phyloP scores from a whole-genome alignment of 2,113 vertebrate genomes.

The Nymphicus hollandicus region DNA sequence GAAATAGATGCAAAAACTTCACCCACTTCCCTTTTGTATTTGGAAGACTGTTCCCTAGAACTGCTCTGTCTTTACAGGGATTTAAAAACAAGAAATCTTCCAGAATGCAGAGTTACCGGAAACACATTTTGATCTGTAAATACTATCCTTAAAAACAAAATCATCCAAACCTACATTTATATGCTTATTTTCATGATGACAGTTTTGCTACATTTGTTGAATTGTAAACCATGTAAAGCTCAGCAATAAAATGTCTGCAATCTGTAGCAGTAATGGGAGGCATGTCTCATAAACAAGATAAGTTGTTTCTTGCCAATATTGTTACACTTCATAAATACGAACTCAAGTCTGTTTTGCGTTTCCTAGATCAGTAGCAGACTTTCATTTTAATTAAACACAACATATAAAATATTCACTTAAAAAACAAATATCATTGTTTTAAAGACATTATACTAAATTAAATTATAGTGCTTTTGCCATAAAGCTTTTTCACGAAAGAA shows the following conservation, averaged over 20 bases:
- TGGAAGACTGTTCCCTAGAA: neutral
- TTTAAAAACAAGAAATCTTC: neutral
- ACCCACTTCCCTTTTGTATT: neutral
- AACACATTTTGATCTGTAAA: slow-evolving; percentile 64
- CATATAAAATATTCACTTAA: slow-evolving; percentile 80
- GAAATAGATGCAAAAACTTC: neutral
- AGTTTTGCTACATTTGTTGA: slow-evolving; percentile 77
- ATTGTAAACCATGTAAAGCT: slow-evolving; percentile 80
- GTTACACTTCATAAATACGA: slow-evolving; percentile 80
- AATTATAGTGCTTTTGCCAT: slow-evolving; percentile 59
- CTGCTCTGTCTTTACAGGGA: neutral
- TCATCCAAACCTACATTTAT: neutral
- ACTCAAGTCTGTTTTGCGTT: slow-evolving; percentile 75
- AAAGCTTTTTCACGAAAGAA: slow-evolving; percentile 50
- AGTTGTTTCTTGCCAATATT: slow-evolving; percentile 80
- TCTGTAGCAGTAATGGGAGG: slow-evolving; percentile 81
- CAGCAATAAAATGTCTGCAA: slow-evolving; percentile 80
- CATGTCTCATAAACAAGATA: slow-evolving; percentile 83
- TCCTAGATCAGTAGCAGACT: slow-evolving; percentile 77
- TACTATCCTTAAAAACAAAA: slow-evolving; percentile 21
- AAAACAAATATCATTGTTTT: slow-evolving; percentile 79
- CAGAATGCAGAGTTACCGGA: neutral
- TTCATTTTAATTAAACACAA: slow-evolving; percentile 85
- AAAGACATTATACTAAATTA: slow-evolving; percentile 73
- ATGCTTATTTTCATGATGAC: slow-evolving; percentile 75